A percentile compares a stretch with the other conserved stretches of the same genome.
These are phyloP conservation scores for Muscicapa adusta DNA, from an alignment of 2,113 vertebrate species.

Conservation along the genomic window DNA sequence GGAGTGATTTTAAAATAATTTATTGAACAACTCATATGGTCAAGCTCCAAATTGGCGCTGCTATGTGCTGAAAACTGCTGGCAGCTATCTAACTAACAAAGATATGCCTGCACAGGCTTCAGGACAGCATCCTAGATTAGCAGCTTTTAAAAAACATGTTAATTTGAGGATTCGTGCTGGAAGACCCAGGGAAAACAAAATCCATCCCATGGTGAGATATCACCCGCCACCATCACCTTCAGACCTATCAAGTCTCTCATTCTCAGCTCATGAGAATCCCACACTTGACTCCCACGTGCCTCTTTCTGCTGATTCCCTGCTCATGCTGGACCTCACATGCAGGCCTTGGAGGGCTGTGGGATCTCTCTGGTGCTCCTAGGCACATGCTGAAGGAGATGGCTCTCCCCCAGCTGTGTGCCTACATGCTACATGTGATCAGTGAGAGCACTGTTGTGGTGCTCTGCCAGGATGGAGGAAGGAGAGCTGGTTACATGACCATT, in stretches of 20 bases:
- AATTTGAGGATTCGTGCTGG: not conserved
- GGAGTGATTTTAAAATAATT: not conserved
- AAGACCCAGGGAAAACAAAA: not conserved
- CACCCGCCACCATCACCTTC: not conserved
- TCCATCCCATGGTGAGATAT: not conserved
- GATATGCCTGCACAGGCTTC: not conserved
- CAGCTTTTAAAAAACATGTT: not conserved
- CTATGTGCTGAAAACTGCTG: not conserved
- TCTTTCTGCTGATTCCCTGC: not conserved
- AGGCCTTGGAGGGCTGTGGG: not conserved
- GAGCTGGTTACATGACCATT: rapidly evolving
- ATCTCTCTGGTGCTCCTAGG: not conserved
- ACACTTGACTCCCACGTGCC: not conserved
- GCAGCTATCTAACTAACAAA: not conserved
- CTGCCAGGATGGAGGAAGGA: rapidly evolving
- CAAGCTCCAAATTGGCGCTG: not conserved
- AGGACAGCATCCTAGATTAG: not conserved
- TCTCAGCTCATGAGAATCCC: not conserved
- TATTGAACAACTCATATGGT: not conserved
- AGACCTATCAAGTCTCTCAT: not conserved
- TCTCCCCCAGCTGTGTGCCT: not conserved
- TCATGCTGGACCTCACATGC: rapidly evolving
- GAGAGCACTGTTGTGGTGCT: rapidly evolving
- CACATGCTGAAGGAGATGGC: not conserved
- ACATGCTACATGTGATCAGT: rapidly evolving